phyloP scores from a whole-genome alignment of 1,140 invertebrate species.

The Rhynchophorus ferrugineus region DNA sequence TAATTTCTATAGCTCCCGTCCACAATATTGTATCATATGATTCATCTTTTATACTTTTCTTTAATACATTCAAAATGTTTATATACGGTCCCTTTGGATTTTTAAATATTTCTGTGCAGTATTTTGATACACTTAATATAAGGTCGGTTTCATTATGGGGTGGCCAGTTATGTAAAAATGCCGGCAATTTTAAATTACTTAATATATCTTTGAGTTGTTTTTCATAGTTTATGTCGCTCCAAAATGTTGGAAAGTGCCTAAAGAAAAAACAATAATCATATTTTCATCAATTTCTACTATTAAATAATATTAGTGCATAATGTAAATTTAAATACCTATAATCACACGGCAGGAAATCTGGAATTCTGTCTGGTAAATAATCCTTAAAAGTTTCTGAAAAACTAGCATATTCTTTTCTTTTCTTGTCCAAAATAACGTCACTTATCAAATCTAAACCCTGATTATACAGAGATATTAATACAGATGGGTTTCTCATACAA shows the following conservation, averaged over 20 bases:
- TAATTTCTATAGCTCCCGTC: slow-evolving; percentile 32
- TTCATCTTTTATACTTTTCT: slow-evolving; percentile 22
- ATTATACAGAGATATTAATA: slow-evolving; percentile 56
- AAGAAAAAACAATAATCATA: background rate
- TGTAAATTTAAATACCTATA: too few relatives aligned
- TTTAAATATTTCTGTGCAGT: slow-evolving; percentile 28
- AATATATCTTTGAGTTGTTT: slow-evolving; percentile 22
- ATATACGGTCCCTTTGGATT: slow-evolving; percentile 24
- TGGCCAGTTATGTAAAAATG: slow-evolving; percentile 32
- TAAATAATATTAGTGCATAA: too few relatives aligned
- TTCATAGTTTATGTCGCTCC: slow-evolving; percentile 39
- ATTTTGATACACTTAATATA: slow-evolving; percentile 24
- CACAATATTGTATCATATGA: slow-evolving; percentile 28
- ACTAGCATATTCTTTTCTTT: slow-evolving; percentile 40
- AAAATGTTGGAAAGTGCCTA: slow-evolving; percentile 46
- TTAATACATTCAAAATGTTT: slow-evolving; percentile 26
- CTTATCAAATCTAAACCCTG: slow-evolving; percentile 53
- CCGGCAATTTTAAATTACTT: slow-evolving; percentile 28
- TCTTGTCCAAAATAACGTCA: slow-evolving; percentile 51
- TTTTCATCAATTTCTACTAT: too few relatives aligned
- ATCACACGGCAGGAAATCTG: slow-evolving; percentile 40
- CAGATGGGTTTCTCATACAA: slow-evolving; percentile 48
- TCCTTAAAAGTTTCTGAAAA: slow-evolving; percentile 48
- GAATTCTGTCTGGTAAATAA: slow-evolving; percentile 38
- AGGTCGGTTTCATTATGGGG: slow-evolving; percentile 25